Evolutionary conservation across 2,113 vertebrate species (phyloP).

Genomic region (Nyctibius bracteatus): DNA sequence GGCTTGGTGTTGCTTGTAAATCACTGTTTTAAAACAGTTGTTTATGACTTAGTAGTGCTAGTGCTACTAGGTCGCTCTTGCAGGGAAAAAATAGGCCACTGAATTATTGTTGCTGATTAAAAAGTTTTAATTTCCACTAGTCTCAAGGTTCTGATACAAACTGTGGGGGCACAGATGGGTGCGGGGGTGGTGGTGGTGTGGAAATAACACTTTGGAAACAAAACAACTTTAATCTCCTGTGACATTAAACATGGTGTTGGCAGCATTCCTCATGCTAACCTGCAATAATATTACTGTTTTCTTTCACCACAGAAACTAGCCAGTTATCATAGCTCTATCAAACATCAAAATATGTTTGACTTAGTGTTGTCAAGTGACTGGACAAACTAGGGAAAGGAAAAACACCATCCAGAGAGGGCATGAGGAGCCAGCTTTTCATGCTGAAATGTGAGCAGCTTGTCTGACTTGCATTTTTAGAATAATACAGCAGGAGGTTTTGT

Average conservation of each 20-base stretch:
- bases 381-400: constrained; percentile 4
- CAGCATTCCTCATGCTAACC: constrained; percentile 29
- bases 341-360: constrained; percentile 16
- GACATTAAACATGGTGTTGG: constrained; percentile 53
- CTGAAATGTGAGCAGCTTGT: constrained; percentile 51
- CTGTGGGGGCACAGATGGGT: constrained; percentile 23
- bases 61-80: background rate
- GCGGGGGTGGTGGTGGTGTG: constrained; percentile 22
- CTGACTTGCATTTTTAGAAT: constrained; percentile 52
- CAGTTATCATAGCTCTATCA: background rate
- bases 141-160: constrained; percentile 10
- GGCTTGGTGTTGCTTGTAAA: background rate
- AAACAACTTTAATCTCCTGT: constrained; percentile 51
- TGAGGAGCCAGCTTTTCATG: background rate
- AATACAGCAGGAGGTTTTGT: background rate
- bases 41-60: background rate
- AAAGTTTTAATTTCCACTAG: constrained; percentile 26
- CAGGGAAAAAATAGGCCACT: background rate
- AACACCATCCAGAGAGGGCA: constrained; percentile 5
- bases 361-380: constrained; percentile 27
- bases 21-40: background rate
- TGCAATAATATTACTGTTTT: constrained; percentile 35
- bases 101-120: background rate
- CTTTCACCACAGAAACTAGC: background rate
- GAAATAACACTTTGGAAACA: constrained; percentile 53